These are phyloP conservation scores for Atherinosoma microstoma DNA, from an alignment of 2,797 vertebrate genomes.

Conservation along the genomic window DNA sequence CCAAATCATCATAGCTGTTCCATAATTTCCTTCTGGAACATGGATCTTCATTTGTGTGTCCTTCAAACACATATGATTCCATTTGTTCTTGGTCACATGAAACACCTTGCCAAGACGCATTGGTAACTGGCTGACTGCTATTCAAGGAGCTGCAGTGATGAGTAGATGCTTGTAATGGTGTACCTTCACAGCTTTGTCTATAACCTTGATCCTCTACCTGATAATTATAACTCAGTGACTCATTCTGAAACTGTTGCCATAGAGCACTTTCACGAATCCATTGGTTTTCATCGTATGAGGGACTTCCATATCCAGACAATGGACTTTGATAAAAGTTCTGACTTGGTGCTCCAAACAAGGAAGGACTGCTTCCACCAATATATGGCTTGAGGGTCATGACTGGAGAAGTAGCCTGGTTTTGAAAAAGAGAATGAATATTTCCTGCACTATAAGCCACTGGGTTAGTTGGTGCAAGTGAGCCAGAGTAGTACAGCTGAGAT, in stretches of 20 bases:
- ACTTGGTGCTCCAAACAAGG: conserved; percentile 55
- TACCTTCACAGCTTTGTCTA: conserved; percentile 47
- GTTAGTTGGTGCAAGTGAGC: conserved; percentile 50
- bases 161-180: conserved; percentile 39
- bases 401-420: conserved; percentile 46
- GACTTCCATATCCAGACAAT: conserved; percentile 63
- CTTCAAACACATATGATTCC: conserved; percentile 48
- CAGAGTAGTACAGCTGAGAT: conserved; percentile 62
- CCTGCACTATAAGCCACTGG: conserved; percentile 72
- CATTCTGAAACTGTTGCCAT: conserved; percentile 81
- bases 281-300: conserved; percentile 79
- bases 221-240: conserved; percentile 67
- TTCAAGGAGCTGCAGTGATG: conserved; percentile 55
- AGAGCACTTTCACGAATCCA: conserved; percentile 82
- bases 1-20: conserved; percentile 74
- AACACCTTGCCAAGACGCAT: conserved; percentile 55
- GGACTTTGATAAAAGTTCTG: conserved; percentile 56
- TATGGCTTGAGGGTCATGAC: conserved; percentile 50
- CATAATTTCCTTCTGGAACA: conserved; percentile 69
- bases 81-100: conserved; percentile 56
- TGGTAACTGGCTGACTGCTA: conserved; percentile 53
- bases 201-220: conserved; percentile 55
- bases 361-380: conserved; percentile 64
- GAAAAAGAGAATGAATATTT: conserved; percentile 66
- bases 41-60: conserved; percentile 45